These are phyloP conservation scores for Drosophila kikkawai DNA, from an alignment of 1,140 invertebrate genomes.

Conservation along the genomic window DNA sequence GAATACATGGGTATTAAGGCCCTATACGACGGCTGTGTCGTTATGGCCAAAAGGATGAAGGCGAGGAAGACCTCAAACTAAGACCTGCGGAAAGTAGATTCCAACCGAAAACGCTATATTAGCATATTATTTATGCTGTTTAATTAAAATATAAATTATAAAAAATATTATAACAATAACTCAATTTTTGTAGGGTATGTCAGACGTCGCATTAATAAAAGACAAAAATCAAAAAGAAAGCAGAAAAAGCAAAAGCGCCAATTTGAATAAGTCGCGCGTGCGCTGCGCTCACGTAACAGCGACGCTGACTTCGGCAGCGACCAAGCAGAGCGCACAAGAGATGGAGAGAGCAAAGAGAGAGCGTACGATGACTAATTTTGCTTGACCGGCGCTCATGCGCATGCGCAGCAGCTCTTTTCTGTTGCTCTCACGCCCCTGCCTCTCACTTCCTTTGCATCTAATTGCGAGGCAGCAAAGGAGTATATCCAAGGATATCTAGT, in stretches of 20 bases:
- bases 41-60: no score
- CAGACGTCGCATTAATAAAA: constrained; percentile 15
- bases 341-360: constrained; percentile 27
- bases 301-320: constrained; percentile 21
- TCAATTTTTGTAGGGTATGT: neutral
- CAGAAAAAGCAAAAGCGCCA: constrained; percentile 45
- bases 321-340: constrained; percentile 16
- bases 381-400: constrained; percentile 54
- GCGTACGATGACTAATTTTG: constrained; percentile 44
- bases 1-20: no score
- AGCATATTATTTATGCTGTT: no score
- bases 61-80: no score
- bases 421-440: constrained; percentile 2
- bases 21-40: no score
- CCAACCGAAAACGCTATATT: neutral
- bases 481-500: neutral
- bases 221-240: constrained; percentile 71
- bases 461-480: neutral
- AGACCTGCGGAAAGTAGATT: neutral
- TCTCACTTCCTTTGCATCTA: constrained; percentile 12
- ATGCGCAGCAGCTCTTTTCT: constrained; percentile 38
- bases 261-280: constrained; percentile 75
- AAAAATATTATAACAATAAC: neutral
- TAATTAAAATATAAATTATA: no score
- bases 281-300: constrained; percentile 71